A percentile compares a stretch with the other conserved stretches of the same genome.
phyloP scores from a whole-genome alignment of 2,797 vertebrate species.

The Chaenodraco wilsoni region DNA sequence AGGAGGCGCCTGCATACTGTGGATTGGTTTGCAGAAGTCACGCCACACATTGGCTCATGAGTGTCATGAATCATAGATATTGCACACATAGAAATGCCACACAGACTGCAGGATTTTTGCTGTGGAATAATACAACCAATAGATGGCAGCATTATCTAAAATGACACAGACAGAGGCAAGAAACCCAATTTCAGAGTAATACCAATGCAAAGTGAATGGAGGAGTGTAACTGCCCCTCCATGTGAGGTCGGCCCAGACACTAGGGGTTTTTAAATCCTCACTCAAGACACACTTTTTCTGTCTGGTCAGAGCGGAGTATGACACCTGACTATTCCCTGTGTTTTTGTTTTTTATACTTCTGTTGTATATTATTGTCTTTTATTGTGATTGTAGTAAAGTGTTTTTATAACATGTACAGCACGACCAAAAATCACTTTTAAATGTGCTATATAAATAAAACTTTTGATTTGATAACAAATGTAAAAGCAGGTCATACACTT shows the following conservation, averaged over 20 bases:
- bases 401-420: no score
- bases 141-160: conserved; percentile 56
- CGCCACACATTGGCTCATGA: conserved; percentile 48
- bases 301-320: no score
- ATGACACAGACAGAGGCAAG: background rate
- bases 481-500: no score
- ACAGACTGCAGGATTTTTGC: conserved; percentile 21
- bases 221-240: background rate
- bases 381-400: no score
- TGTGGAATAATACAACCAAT: conserved; percentile 25
- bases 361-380: no score
- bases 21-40: conserved; percentile 31
- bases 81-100: conserved; percentile 17
- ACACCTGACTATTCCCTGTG: no score
- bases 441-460: no score
- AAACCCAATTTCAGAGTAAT: conserved; percentile 6
- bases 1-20: conserved; percentile 43
- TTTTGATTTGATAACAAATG: background rate
- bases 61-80: conserved; percentile 59
- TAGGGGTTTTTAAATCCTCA: no score
- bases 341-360: no score
- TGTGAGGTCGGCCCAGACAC: no score
- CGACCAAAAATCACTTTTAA: no score
- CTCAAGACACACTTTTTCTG: no score
- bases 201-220: conserved; percentile 4